Percentiles rank a stretch among this genome's conserved stretches.
Conservation (phyloP, 1,140 invertebrate genomes). For the Lordiphosa collinella region DNA sequence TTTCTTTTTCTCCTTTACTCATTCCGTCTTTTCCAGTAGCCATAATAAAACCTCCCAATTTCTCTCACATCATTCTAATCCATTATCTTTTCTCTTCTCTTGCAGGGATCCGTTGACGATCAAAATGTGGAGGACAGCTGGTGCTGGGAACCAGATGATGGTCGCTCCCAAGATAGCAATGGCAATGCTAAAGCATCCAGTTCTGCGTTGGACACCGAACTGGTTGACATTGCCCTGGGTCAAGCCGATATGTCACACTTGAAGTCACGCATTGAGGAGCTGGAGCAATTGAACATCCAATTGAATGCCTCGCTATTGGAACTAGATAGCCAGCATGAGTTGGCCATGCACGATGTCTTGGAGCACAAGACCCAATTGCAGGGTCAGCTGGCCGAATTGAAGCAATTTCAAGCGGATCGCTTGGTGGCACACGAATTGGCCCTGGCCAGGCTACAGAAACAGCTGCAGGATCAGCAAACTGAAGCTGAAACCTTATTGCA, state of each 20-base stretch:
- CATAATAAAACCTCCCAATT: too few relatives aligned
- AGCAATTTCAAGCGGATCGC: slow-evolving; percentile 50
- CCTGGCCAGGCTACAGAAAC: slow-evolving; percentile 42
- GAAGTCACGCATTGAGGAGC: slow-evolving; percentile 73
- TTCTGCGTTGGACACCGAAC: not conserved
- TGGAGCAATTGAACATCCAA: slow-evolving; percentile 72
- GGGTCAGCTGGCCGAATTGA: slow-evolving; percentile 79
- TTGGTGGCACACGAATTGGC: slow-evolving; percentile 59
- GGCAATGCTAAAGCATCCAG: slow-evolving; percentile 1
- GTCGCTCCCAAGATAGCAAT: slow-evolving; percentile 2
- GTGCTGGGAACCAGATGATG: slow-evolving; percentile 81
- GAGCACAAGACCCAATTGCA: slow-evolving; percentile 84
- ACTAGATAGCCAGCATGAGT: slow-evolving; percentile 86
- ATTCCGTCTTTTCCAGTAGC: too few relatives aligned
- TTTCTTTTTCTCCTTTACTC: too few relatives aligned
- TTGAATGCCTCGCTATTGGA: slow-evolving; percentile 84
- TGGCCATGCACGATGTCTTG: slow-evolving; percentile 84
- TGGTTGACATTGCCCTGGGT: slow-evolving; percentile 50
- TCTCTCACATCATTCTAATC: not conserved
- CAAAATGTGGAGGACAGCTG: slow-evolving; percentile 80
- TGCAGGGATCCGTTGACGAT: slow-evolving; percentile 44
- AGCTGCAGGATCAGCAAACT: slow-evolving; percentile 20
- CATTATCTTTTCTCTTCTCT: not conserved
- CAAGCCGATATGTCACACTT: slow-evolving; percentile 73
- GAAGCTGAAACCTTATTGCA: not conserved